Conservation (phyloP, 2,797 vertebrate genomes). For the Darevskia mixta region DNA sequence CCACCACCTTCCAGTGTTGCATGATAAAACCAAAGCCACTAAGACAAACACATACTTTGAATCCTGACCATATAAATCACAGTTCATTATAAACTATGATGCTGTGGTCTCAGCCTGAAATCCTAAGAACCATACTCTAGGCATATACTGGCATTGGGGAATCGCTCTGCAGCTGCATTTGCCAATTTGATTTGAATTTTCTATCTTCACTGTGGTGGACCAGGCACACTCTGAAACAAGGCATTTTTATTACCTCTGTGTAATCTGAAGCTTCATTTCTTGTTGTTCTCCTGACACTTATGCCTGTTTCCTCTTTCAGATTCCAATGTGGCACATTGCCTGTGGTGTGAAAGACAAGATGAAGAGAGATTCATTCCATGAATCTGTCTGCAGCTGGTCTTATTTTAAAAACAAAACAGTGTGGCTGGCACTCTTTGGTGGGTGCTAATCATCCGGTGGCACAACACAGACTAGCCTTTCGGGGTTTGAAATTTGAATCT, state of each 20-base stretch:
- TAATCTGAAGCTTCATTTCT: constrained; percentile 41
- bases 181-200: constrained; percentile 40
- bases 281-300: constrained; percentile 45
- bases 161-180: constrained; percentile 39
- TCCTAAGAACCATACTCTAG: constrained; percentile 41
- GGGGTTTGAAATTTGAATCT: constrained; percentile 33
- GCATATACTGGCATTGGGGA: constrained; percentile 39
- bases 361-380: constrained; percentile 56
- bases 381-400: constrained; percentile 52
- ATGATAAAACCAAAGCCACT: background rate
- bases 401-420: constrained; percentile 52
- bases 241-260: constrained; percentile 46
- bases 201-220: constrained; percentile 19
- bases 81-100: constrained; percentile 39
- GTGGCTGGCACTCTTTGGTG: constrained; percentile 39
- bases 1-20: too few relatives aligned
- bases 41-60: background rate
- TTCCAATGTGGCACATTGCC: constrained; percentile 29
- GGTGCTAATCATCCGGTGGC: constrained; percentile 36
- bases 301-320: background rate
- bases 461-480: constrained; percentile 38
- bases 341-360: constrained; percentile 56
- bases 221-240: constrained; percentile 34
- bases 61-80: constrained; percentile 7
- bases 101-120: constrained; percentile 8